A percentile compares a stretch with the other conserved stretches of the same genome.
phyloP scores from a whole-genome alignment of 1,140 invertebrate species.

The Wiebesia pumilae region DNA sequence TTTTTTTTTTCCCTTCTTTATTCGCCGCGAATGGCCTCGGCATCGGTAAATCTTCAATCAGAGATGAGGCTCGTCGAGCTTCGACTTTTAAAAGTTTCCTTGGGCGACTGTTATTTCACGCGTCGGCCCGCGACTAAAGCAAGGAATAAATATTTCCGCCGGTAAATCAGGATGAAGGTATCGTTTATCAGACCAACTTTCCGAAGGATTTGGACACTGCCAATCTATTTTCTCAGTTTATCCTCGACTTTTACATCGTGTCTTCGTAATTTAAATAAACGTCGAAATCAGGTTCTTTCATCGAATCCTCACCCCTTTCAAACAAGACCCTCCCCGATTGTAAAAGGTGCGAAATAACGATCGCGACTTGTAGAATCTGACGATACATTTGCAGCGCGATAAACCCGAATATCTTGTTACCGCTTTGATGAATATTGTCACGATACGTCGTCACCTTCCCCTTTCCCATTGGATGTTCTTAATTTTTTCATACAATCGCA shows the following conservation, averaged over 20 bases:
- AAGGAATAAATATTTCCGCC: neutral
- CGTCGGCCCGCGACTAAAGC: neutral
- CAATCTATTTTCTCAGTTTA: neutral
- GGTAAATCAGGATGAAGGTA: neutral
- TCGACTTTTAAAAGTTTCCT: neutral
- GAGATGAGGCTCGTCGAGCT: neutral
- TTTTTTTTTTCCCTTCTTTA: neutral
- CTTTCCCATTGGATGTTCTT: too few relatives aligned
- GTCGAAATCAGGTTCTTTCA: too few relatives aligned
- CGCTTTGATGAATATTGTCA: too few relatives aligned
- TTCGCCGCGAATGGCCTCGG: neutral
- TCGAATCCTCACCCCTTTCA: too few relatives aligned
- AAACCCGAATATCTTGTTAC: neutral
- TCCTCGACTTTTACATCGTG: neutral
- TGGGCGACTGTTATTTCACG: neutral
- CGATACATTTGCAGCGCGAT: neutral
- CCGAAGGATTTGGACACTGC: neutral
- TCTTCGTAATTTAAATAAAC: too few relatives aligned
- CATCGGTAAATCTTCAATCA: constrained; percentile 7
- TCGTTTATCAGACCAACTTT: neutral
- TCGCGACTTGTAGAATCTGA: neutral
- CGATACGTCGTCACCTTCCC: too few relatives aligned
- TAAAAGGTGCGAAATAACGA: too few relatives aligned
- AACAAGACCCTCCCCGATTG: too few relatives aligned
- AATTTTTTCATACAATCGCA: too few relatives aligned